Evolutionary conservation across 1,140 invertebrate species (phyloP), one percentile per base, ranked within the genome.

Genomic region (Magallana gigas): DNA sequence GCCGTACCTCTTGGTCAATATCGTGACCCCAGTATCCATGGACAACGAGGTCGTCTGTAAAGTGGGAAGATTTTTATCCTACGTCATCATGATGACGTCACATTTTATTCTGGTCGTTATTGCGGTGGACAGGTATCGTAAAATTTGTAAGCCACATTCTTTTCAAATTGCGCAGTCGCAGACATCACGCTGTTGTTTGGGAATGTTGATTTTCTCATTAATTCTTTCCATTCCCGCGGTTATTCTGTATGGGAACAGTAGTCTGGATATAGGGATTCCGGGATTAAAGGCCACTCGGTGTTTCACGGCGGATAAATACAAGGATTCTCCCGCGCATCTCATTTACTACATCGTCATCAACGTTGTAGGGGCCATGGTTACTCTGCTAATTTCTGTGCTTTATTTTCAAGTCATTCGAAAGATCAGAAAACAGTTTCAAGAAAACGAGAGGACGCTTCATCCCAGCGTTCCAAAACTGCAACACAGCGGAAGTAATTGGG

Each of bases 41-140:
- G 16, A 29, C 58, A 60, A 58, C 16, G 83, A 84, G 14, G 29
- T 60, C 16, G 14, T 84, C 58, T 84, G 83, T 64, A 84, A 84
- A 84, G n/a, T 64, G 14, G 83, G 83, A 29, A 36, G 16, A 29
- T 60, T 84, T 16, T 5, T 84, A 12, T 62, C 83, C 8, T 64
- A 84, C 16, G 16, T 36, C 18, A 62, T 64, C 9, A 64, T 58
- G n/a, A 62, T 84, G 58, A 62, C 83, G 64, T 85, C 84, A 36
- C 23, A 29, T 29, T 85, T 29, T 58, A 80, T 85, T 76, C 62
- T 85, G 62, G 68, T 85, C 6, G 57, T 85, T 12, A 85, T 85
- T 57, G 64, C 84, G 6, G 11, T 57, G 2, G 84, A 85, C 23
- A 56, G 84, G 56, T 80, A 85, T 56, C 62, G 84, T 12, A 85